phyloP scores from a whole-genome alignment of 2,797 vertebrate genomes.

The Mallotus villosus region DNA sequence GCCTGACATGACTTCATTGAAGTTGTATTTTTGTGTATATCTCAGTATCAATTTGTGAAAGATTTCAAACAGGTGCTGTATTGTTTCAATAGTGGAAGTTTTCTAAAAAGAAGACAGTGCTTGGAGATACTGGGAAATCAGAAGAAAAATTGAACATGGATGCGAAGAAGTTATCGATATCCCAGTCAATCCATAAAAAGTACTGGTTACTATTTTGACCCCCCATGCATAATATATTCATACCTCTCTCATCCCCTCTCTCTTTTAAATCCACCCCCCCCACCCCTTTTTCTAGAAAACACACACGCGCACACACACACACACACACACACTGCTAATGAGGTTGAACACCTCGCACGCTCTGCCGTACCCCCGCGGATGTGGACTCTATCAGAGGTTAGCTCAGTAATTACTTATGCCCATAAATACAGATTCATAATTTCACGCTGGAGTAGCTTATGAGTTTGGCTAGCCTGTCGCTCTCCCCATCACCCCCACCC shows the following conservation, averaged over 20 bases:
- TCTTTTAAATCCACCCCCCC: not conserved
- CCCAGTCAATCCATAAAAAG: too few species aligned
- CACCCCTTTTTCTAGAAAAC: slow-evolving; percentile 9
- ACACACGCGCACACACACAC: slow-evolving; percentile 76
- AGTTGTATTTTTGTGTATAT: too few species aligned
- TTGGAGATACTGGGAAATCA: too few species aligned
- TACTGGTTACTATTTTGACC: too few species aligned
- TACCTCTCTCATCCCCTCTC: slow-evolving; percentile 11
- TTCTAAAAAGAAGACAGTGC: too few species aligned
- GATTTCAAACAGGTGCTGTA: too few species aligned
- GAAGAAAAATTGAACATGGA: too few species aligned
- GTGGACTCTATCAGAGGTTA: slow-evolving; percentile 89
- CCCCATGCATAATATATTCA: too few species aligned
- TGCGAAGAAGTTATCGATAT: too few species aligned
- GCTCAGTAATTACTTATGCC: slow-evolving; percentile 89
- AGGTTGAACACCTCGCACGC: slow-evolving; percentile 89
- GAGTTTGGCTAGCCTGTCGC: slow-evolving; percentile 83
- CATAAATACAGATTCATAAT: slow-evolving; percentile 94
- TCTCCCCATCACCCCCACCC: slow-evolving; percentile 19
- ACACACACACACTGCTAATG: slow-evolving; percentile 87
- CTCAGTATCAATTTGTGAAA: too few species aligned
- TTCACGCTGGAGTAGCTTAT: slow-evolving; percentile 88
- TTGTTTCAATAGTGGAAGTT: too few species aligned
- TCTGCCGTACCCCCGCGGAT: slow-evolving; percentile 86
- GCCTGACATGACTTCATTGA: too few species aligned